phyloP scores from a whole-genome alignment of 1,140 invertebrate genomes.

The Drosophila sp. region DNA sequence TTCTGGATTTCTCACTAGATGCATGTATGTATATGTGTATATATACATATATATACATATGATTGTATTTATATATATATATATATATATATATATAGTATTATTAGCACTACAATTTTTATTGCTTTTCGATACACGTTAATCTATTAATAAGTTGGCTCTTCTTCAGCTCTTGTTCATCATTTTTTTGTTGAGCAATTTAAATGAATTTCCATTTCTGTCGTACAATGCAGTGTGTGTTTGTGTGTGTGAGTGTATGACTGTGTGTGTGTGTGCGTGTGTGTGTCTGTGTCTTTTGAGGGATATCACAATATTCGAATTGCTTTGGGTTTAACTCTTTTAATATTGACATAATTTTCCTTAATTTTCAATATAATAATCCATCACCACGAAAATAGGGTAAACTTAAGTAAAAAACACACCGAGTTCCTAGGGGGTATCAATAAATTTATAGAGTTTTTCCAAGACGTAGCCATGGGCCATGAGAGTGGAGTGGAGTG shows the following conservation, averaged over 20 bases:
- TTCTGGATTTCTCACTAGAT: constrained; percentile 13
- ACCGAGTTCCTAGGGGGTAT: constrained; percentile 15
- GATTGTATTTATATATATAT: constrained; percentile 16
- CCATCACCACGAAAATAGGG: constrained; percentile 10
- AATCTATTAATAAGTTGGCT: constrained; percentile 59
- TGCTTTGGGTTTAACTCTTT: constrained; percentile 60
- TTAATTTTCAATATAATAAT: constrained; percentile 36
- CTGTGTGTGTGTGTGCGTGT: constrained; percentile 23
- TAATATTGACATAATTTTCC: constrained; percentile 43
- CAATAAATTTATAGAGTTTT: no score
- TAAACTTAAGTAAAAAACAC: constrained; percentile 13
- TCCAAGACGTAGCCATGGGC: no score
- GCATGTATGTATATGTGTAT: constrained; percentile 21
- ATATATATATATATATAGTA: constrained; percentile 33
- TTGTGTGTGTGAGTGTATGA: constrained; percentile 19
- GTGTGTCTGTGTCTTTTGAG: constrained; percentile 47
- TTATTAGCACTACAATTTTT: constrained; percentile 78
- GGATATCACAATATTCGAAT: constrained; percentile 77
- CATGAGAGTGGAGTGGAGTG: no score
- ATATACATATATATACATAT: constrained; percentile 32
- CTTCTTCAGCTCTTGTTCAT: constrained; percentile 31
- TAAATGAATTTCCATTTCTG: constrained; percentile 50
- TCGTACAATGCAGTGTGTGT: constrained; percentile 15
- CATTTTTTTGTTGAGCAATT: constrained; percentile 63
- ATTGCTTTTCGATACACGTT: constrained; percentile 83